Base-by-base conservation (phyloP, 2,888 invertebrate species). In the Perizoma affinitatum region DNA sequence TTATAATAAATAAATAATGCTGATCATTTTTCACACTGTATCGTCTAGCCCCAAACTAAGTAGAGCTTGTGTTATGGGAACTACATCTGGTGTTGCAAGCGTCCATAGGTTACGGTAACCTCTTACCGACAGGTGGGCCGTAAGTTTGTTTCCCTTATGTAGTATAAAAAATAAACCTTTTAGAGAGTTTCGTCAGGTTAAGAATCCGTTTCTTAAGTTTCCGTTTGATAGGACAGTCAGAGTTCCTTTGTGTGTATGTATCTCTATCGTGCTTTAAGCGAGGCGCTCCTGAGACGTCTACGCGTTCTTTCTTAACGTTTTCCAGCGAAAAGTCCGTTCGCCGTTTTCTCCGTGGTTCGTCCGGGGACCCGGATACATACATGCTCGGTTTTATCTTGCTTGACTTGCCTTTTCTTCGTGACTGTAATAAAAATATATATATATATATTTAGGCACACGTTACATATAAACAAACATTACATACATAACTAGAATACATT, bases 151-250 rank as follows among this genome's bases (percentile, higher is more conserved):
- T n/a, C n/a, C n/a, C n/a, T n/a, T n/a, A n/a, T n/a, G n/a, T n/a
- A n/a, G n/a, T n/a, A n/a, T n/a, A n/a, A 22, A 22, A 22, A 1
- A 22, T 22, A 2, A 22, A 22, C 22, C 22, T 22, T 47, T 62
- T 62, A 8, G 61, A 57, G 4, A 62, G 38, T 10, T 58, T 58
- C n/a, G 57, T 45, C 6, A 62, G 35, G 9, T 54, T 57, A 4
- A 43, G 8, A 6, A 62, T 58, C 6, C 58, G 34, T n/a, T 54
- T 62, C 8, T 62, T 58, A 5, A 62, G 46, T 34, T 58, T 57
- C n/a, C 49, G 45, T 7, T 62, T 44, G 34, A 46, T 10, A 1
- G 61, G 50, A 33, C 41, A 54, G 34, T 51, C 51, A 8, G 6
- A n/a, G 9, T 33, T 5, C 1, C 38, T 7, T 6, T 22, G 49